A percentile compares a stretch with the other conserved stretches of the same genome.
Evolutionary conservation across 2,797 vertebrate genomes (phyloP).

Genomic region (Takifugu ocellatus): DNA sequence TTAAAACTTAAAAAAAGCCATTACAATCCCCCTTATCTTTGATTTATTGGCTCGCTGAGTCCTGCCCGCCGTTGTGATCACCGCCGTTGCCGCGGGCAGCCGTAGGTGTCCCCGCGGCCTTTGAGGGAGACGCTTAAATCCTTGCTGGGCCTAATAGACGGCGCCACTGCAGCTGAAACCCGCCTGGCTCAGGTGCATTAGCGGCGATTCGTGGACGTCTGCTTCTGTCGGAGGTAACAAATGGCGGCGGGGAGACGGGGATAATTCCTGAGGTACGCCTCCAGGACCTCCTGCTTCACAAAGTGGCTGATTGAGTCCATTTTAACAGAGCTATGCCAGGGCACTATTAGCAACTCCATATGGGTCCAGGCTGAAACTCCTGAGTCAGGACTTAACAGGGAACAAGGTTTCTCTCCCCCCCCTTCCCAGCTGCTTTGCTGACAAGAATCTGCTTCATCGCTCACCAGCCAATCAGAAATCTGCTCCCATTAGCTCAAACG

Average conservation of each 20-base stretch:
- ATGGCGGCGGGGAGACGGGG: conserved; percentile 33
- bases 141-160: conserved; percentile 38
- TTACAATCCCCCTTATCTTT: no score
- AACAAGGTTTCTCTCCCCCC: background rate
- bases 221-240: conserved; percentile 53
- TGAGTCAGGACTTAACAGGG: conserved; percentile 25
- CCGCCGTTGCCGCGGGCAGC: no score
- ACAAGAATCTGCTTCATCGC: no score
- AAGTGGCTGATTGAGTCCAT: conserved; percentile 23
- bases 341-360: conserved; percentile 22
- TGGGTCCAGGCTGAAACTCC: conserved; percentile 22
- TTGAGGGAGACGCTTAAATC: conserved; percentile 15
- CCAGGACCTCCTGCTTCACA: conserved; percentile 24
- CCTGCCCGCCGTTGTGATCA: no score
- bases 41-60: no score
- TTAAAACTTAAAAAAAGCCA: no score
- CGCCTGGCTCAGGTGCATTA: conserved; percentile 40
- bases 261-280: conserved; percentile 45
- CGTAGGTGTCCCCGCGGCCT: background rate
- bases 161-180: conserved; percentile 42
- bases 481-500: no score
- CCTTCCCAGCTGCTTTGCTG: background rate
- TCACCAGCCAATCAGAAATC: no score
- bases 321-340: conserved; percentile 27
- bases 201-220: conserved; percentile 50